These are phyloP conservation scores for Ahaetulla prasina DNA, from an alignment of 2,113 vertebrate species.

Conservation along the genomic window DNA sequence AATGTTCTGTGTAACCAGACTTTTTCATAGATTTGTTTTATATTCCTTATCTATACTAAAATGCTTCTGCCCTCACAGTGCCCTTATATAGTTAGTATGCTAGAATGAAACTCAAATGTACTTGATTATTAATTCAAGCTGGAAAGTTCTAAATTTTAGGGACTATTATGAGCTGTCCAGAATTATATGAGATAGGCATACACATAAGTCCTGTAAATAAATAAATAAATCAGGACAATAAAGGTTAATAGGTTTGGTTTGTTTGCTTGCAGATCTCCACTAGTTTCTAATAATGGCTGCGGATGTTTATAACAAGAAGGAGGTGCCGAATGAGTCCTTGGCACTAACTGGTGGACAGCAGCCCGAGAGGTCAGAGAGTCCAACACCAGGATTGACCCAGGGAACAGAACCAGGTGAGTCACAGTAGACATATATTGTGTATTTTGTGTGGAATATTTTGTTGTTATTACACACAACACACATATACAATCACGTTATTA, in stretches of 20 bases:
- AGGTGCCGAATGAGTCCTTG: conserved; percentile 70
- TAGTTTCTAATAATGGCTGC: conserved; percentile 73
- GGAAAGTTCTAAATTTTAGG: neutral
- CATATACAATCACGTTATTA: neutral
- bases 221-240: neutral
- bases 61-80: neutral
- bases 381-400: conserved; percentile 86
- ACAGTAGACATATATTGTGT: rapidly evolving
- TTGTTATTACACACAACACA: neutral
- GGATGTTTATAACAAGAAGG: conserved; percentile 72
- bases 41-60: neutral
- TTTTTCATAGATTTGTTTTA: neutral
- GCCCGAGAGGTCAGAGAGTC: conserved; percentile 83
- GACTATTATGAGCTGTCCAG: neutral
- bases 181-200: neutral
- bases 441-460: neutral
- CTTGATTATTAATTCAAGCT: neutral
- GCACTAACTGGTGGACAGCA: conserved; percentile 72
- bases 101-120: neutral
- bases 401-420: conserved; percentile 89
- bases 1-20: neutral
- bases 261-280: conserved; percentile 27
- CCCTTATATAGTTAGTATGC: neutral
- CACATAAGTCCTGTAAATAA: neutral
- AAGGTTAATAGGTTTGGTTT: neutral